phyloP scores from a whole-genome alignment of 1,140 invertebrate genomes.

The Helicorthomorpha holstii region DNA sequence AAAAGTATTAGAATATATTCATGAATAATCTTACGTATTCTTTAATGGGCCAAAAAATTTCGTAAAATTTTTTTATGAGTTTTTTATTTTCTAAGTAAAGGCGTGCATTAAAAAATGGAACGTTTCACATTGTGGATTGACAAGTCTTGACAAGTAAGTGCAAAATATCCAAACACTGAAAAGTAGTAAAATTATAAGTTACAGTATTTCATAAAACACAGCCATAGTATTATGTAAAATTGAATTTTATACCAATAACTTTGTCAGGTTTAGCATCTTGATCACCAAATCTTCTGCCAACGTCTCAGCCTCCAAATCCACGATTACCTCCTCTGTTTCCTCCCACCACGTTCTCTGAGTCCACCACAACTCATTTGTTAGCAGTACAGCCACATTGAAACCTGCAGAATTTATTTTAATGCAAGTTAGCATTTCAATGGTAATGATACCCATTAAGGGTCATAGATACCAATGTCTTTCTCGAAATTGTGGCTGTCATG shows the following conservation, averaged over 20 bases:
- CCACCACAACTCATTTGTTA: too few relatives aligned
- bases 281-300: slow-evolving; percentile 7
- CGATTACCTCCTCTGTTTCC: slow-evolving; percentile 1
- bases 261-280: slow-evolving; percentile 18
- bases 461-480: slow-evolving; percentile 75
- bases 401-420: slow-evolving; percentile 31
- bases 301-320: slow-evolving; percentile 11
- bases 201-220: background rate
- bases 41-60: slow-evolving; percentile 89
- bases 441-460: background rate
- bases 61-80: slow-evolving; percentile 97
- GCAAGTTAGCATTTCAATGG: too few relatives aligned
- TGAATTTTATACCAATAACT: slow-evolving; percentile 17
- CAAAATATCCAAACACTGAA: slow-evolving; percentile 50
- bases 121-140: slow-evolving; percentile 79
- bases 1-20: background rate
- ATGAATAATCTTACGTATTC: too few relatives aligned
- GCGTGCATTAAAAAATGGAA: slow-evolving; percentile 97
- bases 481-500: slow-evolving; percentile 99
- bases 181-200: background rate
- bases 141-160: slow-evolving; percentile 84
- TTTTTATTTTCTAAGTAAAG: slow-evolving; percentile 94
- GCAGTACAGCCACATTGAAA: slow-evolving; percentile 95
- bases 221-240: background rate
- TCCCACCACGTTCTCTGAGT: too few relatives aligned